Evolutionary conservation across 2,797 vertebrate species (phyloP).

Genomic region (Balearica regulorum): DNA sequence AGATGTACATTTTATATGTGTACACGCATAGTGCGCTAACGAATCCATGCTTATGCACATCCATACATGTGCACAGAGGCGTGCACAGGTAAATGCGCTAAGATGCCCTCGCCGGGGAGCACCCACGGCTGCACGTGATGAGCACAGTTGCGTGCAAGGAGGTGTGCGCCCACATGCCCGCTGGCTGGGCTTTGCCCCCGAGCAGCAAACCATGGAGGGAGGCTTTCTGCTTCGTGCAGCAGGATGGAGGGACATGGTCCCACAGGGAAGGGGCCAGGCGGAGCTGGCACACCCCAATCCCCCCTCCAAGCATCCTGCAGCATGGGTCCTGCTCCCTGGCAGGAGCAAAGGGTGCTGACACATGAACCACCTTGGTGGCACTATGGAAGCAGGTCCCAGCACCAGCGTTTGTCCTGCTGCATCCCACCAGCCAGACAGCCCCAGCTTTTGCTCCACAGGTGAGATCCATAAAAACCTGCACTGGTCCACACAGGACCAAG

Average conservation of each 20-base stretch:
- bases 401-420: fast-evolving
- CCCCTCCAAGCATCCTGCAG: not conserved
- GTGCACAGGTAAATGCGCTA: not conserved
- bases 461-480: not conserved
- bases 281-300: not conserved
- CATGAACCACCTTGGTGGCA: fast-evolving
- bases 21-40: fast-evolving
- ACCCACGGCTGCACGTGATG: not conserved
- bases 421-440: not conserved
- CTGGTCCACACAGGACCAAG: not conserved
- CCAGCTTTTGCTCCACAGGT: not conserved
- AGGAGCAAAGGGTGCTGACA: not conserved
- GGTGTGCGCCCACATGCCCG: fast-evolving
- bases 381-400: not conserved
- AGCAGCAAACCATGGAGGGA: not conserved
- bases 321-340: fast-evolving
- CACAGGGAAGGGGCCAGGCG: not conserved
- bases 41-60: fast-evolving
- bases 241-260: not conserved
- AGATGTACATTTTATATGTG: not conserved
- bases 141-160: fast-evolving
- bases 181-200: not conserved
- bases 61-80: fast-evolving
- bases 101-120: not conserved
- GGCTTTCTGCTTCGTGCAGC: not conserved